Evolutionary conservation across 2,797 vertebrate genomes (phyloP).

Genomic region (Dendrocincla fuliginosa): DNA sequence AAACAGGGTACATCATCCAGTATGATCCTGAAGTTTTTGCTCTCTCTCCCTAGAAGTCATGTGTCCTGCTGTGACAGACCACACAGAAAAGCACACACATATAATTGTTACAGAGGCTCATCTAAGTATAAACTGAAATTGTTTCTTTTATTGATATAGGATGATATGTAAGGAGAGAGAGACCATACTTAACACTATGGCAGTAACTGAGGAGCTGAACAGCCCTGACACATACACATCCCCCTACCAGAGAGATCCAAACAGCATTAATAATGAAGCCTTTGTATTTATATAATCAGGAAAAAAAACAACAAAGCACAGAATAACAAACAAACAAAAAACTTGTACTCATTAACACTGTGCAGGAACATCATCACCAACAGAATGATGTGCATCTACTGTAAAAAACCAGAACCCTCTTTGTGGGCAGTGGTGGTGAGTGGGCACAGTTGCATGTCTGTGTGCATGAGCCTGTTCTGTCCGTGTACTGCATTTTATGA

Average conservation of each 20-base stretch:
- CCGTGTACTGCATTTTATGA: background rate
- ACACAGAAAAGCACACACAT: background rate
- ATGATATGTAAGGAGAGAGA: background rate
- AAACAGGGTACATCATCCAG: background rate
- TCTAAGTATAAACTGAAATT: background rate
- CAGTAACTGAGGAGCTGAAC: background rate
- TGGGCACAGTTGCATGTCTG: too few relatives aligned
- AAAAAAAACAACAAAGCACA: background rate
- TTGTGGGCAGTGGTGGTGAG: background rate
- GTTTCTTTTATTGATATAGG: background rate
- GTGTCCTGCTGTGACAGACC: background rate
- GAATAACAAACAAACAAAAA: background rate
- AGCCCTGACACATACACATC: rapidly evolving
- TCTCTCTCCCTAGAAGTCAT: background rate
- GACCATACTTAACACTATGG: background rate
- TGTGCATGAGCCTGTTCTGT: rapidly evolving
- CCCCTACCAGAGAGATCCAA: background rate
- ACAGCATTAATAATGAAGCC: background rate
- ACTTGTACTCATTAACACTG: background rate
- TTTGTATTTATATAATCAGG: background rate
- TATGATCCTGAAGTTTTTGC: background rate
- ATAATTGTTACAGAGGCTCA: background rate
- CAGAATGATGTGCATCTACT: background rate
- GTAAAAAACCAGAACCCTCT: background rate
- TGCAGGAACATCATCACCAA: background rate